Conservation (phyloP, 2,797 vertebrate genomes). For the Muscicapa striata region DNA sequence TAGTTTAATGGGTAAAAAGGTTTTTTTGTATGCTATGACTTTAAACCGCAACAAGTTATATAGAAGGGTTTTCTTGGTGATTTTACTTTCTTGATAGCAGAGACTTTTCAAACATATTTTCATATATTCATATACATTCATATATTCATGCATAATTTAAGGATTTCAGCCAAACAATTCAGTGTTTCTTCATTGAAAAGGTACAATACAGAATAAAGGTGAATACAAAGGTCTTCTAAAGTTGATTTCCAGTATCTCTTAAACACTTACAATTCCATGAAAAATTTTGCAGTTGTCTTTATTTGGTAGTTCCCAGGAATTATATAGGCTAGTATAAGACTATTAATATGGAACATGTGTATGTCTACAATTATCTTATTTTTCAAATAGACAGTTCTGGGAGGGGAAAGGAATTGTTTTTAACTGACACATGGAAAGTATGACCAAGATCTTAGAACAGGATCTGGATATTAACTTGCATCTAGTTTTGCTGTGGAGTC, state of each 20-base stretch:
- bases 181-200: not conserved
- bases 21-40: not conserved
- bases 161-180: not conserved
- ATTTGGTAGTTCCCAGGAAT: not conserved
- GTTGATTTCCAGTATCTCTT: not conserved
- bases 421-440: not conserved
- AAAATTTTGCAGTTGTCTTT: not conserved
- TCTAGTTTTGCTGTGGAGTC: not conserved
- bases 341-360: not conserved
- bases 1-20: not conserved
- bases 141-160: not conserved
- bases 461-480: not conserved
- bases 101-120: not conserved
- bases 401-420: not conserved
- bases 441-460: not conserved
- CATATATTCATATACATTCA: not conserved
- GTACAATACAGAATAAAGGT: not conserved
- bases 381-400: not conserved
- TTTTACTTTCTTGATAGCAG: not conserved
- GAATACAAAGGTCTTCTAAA: not conserved
- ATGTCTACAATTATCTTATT: not conserved
- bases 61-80: not conserved
- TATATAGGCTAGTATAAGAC: not conserved
- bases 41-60: not conserved
- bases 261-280: not conserved